phyloP scores from a whole-genome alignment of 1,140 invertebrate species.

The Hirudo medicinalis region DNA sequence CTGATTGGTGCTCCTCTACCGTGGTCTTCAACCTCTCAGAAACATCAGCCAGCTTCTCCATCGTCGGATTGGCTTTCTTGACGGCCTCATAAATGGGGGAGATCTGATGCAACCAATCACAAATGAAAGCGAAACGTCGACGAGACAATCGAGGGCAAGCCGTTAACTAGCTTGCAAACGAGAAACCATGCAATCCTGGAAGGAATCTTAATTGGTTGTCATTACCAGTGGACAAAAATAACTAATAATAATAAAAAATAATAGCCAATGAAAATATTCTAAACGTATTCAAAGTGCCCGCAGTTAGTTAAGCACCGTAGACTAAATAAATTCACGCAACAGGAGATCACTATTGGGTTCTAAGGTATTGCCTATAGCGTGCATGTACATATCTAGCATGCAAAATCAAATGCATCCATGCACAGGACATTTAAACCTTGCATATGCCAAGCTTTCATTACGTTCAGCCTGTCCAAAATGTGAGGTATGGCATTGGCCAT shows the following conservation, averaged over 20 bases:
- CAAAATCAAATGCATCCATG: not conserved
- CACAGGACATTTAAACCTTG: conserved; percentile 45
- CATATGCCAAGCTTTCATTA: conserved; percentile 61
- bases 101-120: not conserved
- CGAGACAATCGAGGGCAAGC: not conserved
- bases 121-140: not conserved
- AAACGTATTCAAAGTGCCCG: not conserved
- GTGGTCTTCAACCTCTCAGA: not conserved
- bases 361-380: too few species aligned
- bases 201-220: not conserved
- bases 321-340: not conserved
- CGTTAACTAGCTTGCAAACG: not conserved
- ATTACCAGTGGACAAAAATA: not conserved
- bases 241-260: too few species aligned
- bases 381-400: not conserved
- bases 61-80: not conserved
- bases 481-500: conserved; percentile 58
- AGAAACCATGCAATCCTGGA: not conserved
- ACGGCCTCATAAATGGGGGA: not conserved
- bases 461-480: conserved; percentile 62
- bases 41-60: not conserved
- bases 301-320: not conserved
- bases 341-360: not conserved
- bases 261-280: not conserved
- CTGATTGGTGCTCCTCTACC: not conserved